Conservation (phyloP, 2,113 vertebrate species). For the Chaetops frenatus region DNA sequence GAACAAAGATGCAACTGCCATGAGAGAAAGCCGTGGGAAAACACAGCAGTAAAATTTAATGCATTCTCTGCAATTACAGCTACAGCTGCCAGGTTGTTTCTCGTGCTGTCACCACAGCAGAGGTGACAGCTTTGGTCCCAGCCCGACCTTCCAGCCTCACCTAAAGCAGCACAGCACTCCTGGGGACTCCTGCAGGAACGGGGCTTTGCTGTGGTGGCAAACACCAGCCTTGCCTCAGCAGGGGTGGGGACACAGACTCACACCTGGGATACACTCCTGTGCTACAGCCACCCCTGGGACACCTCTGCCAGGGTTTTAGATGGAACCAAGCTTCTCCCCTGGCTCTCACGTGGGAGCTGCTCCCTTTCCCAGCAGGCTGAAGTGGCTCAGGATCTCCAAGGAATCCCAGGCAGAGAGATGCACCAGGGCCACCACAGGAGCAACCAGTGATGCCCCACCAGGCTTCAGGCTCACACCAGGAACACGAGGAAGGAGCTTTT, state of each 20-base stretch:
- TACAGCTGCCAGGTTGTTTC: conserved; percentile 1
- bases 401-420: background rate
- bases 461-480: background rate
- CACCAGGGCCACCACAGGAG: background rate
- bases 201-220: background rate
- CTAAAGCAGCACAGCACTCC: background rate
- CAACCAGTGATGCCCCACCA: rapidly evolving
- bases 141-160: background rate
- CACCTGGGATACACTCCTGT: rapidly evolving
- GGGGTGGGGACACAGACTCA: background rate
- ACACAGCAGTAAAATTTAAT: background rate
- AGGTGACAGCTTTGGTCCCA: background rate
- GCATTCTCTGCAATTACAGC: background rate
- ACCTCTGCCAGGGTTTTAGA: background rate
- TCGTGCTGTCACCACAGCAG: background rate
- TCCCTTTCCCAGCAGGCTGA: background rate
- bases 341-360: rapidly evolving
- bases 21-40: background rate
- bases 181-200: background rate
- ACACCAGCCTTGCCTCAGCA: rapidly evolving
- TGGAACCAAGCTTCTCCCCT: background rate
- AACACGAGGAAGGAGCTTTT: background rate
- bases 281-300: background rate
- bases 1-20: background rate
- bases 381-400: background rate